phyloP scores from a whole-genome alignment of 2,888 invertebrate species.

The Nysson spinosus region DNA sequence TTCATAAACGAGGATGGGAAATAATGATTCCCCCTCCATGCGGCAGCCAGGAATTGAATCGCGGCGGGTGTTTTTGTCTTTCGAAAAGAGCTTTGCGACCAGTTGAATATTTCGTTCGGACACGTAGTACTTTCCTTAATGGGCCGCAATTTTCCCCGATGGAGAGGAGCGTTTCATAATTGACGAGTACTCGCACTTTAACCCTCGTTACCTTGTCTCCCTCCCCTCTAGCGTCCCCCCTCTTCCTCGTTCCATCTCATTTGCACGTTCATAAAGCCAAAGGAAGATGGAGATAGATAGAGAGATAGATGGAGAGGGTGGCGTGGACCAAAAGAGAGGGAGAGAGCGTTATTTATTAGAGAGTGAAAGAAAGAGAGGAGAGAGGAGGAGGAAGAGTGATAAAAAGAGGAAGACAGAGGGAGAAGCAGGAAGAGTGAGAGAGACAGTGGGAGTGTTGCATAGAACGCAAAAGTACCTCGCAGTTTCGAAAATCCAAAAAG shows the following conservation, averaged over 20 bases:
- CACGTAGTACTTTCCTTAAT: slow-evolving; percentile 61
- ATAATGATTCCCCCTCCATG: slow-evolving; percentile 23
- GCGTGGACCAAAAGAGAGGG: no score
- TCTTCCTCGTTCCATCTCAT: slow-evolving; percentile 1
- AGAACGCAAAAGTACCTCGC: slow-evolving; percentile 12
- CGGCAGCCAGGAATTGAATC: slow-evolving; percentile 18
- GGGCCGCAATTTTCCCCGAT: slow-evolving; percentile 57
- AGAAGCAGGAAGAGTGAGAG: no score
- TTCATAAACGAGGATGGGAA: no score
- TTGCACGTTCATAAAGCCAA: no score
- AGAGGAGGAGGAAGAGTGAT: no score
- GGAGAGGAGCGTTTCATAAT: slow-evolving; percentile 64
- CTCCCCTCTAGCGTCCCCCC: background rate
- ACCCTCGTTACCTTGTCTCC: slow-evolving; percentile 52
- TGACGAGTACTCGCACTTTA: slow-evolving; percentile 65
- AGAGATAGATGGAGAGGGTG: no score
- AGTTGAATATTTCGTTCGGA: slow-evolving; percentile 56
- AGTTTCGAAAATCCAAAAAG: slow-evolving; percentile 62
- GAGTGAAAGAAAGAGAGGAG: no score
- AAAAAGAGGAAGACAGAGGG: no score
- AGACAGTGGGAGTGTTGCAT: no score
- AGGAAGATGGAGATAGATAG: no score
- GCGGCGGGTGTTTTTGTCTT: slow-evolving; percentile 41
- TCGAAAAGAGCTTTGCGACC: slow-evolving; percentile 11
- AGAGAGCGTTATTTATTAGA: no score